Evolutionary conservation across 2,888 invertebrate species (phyloP), one percentile per base, ranked within the genome.

Genomic region (Temnothorax unifasciatus): DNA sequence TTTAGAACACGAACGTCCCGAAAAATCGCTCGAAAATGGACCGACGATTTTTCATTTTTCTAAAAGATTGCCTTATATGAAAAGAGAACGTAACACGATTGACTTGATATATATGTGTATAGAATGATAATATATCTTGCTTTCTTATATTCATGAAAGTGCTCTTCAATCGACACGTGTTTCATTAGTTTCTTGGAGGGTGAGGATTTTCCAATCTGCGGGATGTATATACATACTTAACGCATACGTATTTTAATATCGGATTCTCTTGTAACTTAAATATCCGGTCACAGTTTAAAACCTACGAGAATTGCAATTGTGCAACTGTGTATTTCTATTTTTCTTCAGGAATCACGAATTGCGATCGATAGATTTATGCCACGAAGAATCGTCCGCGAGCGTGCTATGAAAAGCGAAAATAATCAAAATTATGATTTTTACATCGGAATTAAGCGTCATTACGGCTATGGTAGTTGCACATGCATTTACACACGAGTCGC

Each of bases 401-500:
- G 29, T 18, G 11, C 59, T 47, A 50, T 15, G 21, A 64, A 52
- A 63, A 38, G 6, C 3, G 13, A 47, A 15, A 50, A 63, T 47
- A 4, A 50, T 5, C 6, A 50, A 50, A 64, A 75, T 79, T 76
- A 68, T 74, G 82, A 86, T 69, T 81, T 74, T 85, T 79, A 82
- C 61, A 44, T 79, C 41, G 47, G 83, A 85, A 90, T 88, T 84
- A 88, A 89, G 85, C 82, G 79, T 77, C 66, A 79, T 89, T 85
- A 77, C 75, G 77, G 1, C 41, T 41, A 57, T 69, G 77, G 66
- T 52, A 13, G 13, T 52, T 68, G 21, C n/a, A 29, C 13, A 50
- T 59, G 50, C 50, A 54, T 34, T 66, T 71, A 29, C 47, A 38
- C 3, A 8, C 15, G 8, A 59, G n/a, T 21, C 15, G 34, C 64